Base-by-base conservation (phyloP, 1,140 invertebrate genomes). In the Venturia canescens region DNA sequence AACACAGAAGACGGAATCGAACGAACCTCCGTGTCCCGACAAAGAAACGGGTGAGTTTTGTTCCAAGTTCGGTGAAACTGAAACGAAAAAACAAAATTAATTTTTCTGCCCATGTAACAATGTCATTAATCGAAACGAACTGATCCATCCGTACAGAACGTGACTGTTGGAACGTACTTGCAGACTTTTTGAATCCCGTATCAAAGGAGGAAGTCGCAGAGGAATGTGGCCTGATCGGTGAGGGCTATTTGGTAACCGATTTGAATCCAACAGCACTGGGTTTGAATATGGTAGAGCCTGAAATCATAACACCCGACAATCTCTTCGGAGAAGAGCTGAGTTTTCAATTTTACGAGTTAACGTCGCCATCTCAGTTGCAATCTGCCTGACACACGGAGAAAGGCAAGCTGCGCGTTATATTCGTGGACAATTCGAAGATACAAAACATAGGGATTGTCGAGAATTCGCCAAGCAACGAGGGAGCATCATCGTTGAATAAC, bases 101-200 rank as follows among this genome's bases (percentile, higher is more conserved):
- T 18, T 13, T 53, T 57, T 13, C 26, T 57, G 1, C 50, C 50
- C 69, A 60, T 80, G 11, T 26, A 63, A 0, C 2, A 27, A 15
- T 23, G 50, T 74, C 21, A 71, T 44, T 80, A 63, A 80, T 70
- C 48, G 71, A 70, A 27, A 29, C 31, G 21, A 18, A 57, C 48
- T 80, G 31, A 4, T 69, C 21, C 57, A 67, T 79, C 31, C 60
- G 50, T 31, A 82, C 67, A 83, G 82, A 83, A 70, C 79, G 82
- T 77, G 82, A 80, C 74, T 83, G 76, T 81, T 83, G 79, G 79
- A 83, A 80, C 53, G 72, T 84, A 75, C 69, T 89, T 87, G 29
- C 86, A 94, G 94, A 93, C 85, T 94, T 94, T 82, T 86, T 94
- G 34, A 93, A 93, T 85, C 92, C 93, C 72, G 92, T 94, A 13